A percentile compares a stretch with the other conserved stretches of the same genome.
Conservation (phyloP, 1,140 invertebrate species). For the Myzus persicae region DNA sequence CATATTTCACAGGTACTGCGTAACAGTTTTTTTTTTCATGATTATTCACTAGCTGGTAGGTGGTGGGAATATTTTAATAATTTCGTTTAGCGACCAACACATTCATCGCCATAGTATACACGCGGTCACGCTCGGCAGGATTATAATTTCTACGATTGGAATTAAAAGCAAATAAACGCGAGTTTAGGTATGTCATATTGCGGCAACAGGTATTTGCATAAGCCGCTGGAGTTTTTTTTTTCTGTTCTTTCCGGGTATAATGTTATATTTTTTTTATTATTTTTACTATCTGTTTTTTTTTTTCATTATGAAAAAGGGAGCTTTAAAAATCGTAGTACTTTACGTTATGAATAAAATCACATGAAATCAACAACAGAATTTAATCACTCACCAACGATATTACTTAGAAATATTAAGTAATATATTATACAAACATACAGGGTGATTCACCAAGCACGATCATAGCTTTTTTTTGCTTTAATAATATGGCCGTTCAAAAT, state of each 20-base stretch:
- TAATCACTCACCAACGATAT: background rate
- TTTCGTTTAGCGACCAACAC: background rate
- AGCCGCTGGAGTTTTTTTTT: background rate
- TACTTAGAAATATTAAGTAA: background rate
- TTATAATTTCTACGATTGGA: background rate
- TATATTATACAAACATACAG: background rate
- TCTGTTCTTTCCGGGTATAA: background rate
- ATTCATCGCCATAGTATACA: background rate
- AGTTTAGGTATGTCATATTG: background rate
- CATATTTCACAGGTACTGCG: background rate
- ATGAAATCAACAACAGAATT: background rate
- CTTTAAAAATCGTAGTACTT: background rate
- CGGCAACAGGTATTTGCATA: background rate
- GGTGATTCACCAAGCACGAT: background rate
- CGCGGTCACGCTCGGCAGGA: background rate
- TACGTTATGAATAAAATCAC: background rate
- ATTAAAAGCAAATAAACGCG: conserved; percentile 10
- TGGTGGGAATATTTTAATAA: background rate
- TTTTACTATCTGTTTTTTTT: background rate
- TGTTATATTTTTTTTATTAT: background rate
- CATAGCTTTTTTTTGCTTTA: background rate
- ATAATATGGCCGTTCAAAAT: background rate
- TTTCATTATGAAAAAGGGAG: background rate
- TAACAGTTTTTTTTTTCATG: background rate
- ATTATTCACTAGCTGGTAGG: background rate